Evolutionary conservation across 2,888 invertebrate genomes (phyloP).

Genomic region (Drosophila neotestacea): DNA sequence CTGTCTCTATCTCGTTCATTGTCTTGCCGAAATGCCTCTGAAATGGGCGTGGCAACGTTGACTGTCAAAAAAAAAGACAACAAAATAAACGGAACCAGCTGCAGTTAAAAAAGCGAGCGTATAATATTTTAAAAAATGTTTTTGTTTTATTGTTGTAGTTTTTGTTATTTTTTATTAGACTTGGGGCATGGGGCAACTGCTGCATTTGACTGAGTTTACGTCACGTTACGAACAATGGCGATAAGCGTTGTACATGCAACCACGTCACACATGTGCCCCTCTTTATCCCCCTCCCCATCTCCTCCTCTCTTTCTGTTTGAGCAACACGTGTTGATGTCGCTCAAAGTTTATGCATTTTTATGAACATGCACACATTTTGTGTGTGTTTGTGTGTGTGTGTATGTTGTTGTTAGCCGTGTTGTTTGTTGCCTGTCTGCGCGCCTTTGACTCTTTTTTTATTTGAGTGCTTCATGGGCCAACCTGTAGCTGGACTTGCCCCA

Average conservation of each 20-base stretch:
- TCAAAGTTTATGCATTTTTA: slow-evolving; percentile 70
- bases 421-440: slow-evolving; percentile 57
- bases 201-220: slow-evolving; percentile 74
- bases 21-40: slow-evolving; percentile 23
- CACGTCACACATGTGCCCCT: slow-evolving; percentile 37
- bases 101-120: slow-evolving; percentile 25
- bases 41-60: slow-evolving; percentile 40
- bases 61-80: slow-evolving; percentile 16
- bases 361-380: slow-evolving; percentile 50
- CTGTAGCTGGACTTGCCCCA: slow-evolving; percentile 53
- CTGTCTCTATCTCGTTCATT: slow-evolving; percentile 12
- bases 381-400: slow-evolving; percentile 10
- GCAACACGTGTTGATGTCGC: slow-evolving; percentile 76
- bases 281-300: background rate
- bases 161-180: slow-evolving; percentile 31
- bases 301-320: background rate
- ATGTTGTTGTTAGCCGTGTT: slow-evolving; percentile 42
- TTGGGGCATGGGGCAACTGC: slow-evolving; percentile 49
- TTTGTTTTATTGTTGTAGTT: slow-evolving; percentile 15
- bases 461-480: slow-evolving; percentile 56
- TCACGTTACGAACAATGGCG: slow-evolving; percentile 61
- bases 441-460: slow-evolving; percentile 32
- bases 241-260: slow-evolving; percentile 51
- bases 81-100: slow-evolving; percentile 29
- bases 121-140: slow-evolving; percentile 30